These are phyloP conservation scores for Thermophis baileyi DNA, from an alignment of 2,113 vertebrate genomes.

Conservation along the genomic window DNA sequence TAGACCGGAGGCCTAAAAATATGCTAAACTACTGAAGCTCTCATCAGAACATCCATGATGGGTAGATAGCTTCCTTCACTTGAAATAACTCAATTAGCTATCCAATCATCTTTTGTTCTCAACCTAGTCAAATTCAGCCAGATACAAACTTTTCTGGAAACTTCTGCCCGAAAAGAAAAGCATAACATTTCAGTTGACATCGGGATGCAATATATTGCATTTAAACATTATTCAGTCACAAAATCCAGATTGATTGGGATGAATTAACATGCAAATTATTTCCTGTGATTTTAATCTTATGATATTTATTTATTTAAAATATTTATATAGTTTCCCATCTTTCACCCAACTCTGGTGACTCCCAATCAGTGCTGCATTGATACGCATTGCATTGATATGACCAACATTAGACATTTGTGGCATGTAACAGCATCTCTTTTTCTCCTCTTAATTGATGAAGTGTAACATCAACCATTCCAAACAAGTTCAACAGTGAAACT, in stretches of 20 bases:
- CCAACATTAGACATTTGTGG: not conserved
- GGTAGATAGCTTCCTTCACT: not conserved
- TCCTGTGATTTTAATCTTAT: not conserved
- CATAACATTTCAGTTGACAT: not conserved
- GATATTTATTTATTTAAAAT: not conserved
- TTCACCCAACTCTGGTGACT: not conserved
- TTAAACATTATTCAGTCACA: not conserved
- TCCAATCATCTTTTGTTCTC: not conserved
- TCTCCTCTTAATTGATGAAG: not conserved
- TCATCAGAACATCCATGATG: not conserved
- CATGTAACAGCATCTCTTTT: not conserved
- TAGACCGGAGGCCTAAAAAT: not conserved
- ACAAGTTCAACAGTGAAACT: not conserved
- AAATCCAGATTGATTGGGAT: not conserved
- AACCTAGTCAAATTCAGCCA: not conserved
- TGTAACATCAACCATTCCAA: not conserved
- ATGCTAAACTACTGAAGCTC: not conserved
- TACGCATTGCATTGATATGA: not conserved
- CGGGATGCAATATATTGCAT: not conserved
- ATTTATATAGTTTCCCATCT: not conserved
- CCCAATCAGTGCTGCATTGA: not conserved
- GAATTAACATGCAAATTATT: not conserved
- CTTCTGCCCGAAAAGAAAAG: not conserved
- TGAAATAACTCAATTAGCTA: not conserved
- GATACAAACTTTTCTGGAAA: not conserved